Percentiles rank a stretch among this genome's conserved stretches.
Evolutionary conservation across 2,888 invertebrate genomes (phyloP).

Genomic region (Tridacna crocea): DNA sequence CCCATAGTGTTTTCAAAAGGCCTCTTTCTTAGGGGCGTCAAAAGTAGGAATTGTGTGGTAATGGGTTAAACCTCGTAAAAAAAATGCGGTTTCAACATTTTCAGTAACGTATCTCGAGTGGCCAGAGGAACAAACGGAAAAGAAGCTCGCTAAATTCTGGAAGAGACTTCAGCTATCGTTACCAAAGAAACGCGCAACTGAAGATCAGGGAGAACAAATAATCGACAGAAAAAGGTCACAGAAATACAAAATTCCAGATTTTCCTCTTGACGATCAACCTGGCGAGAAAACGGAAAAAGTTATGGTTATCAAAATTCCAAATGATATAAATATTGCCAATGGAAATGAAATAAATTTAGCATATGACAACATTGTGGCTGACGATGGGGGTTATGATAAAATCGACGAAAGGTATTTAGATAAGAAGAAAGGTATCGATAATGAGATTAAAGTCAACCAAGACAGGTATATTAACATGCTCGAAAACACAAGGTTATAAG

Average conservation of each 20-base stretch:
- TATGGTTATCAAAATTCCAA: neutral
- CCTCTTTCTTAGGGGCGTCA: too few species aligned
- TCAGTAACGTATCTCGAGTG: slow-evolving; percentile 71
- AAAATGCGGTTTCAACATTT: neutral
- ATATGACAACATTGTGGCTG: neutral
- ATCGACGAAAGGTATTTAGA: neutral
- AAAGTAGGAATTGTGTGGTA: too few species aligned
- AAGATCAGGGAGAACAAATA: neutral
- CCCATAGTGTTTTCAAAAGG: too few species aligned
- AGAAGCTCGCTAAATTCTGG: slow-evolving; percentile 68
- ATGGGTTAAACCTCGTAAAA: too few species aligned
- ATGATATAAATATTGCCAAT: neutral
- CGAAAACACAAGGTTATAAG: slow-evolving; percentile 1
- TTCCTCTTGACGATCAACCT: neutral
- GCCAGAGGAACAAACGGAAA: slow-evolving; percentile 57
- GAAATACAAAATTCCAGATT: neutral
- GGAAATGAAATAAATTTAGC: neutral
- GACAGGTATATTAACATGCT: neutral
- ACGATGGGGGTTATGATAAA: neutral
- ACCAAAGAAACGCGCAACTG: slow-evolving; percentile 60
- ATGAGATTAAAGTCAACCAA: neutral
- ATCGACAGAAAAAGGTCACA: neutral
- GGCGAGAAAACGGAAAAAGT: neutral
- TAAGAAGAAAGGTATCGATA: neutral
- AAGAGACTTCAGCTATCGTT: slow-evolving; percentile 67